Evolutionary conservation across 2,888 invertebrate genomes (phyloP), one percentile per base, ranked within the genome.

Genomic region (Dromius quadrimaculatus): DNA sequence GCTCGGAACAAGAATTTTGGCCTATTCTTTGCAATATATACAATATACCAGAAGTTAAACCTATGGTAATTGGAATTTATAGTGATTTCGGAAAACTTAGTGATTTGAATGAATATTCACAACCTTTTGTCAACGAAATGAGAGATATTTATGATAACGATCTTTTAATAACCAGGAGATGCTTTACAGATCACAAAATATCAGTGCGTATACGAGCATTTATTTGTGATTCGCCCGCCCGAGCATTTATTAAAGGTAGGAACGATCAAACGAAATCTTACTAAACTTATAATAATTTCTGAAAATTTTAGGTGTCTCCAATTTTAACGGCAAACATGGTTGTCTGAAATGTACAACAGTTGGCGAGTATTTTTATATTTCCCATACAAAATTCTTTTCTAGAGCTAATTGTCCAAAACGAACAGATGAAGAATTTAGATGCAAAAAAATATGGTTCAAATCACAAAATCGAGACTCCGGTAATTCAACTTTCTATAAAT

Each of bases 161-260:
- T 23, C 32, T 72, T 38, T 17, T 57, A 13, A 71, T 54, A 15
- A 32, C 8, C 32, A 57, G 59, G 28, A 22, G 34, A 13, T 11
- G 41, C 36, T 23, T 19, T 34, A 19, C n/a, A 32, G 9, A 28
- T 5, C 34, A 32, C 32, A 64, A 45, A 47, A 54, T 74, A 41
- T n/a, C 28, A 23, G 38, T 74, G 13, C 65, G 65, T 59, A 43
- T 75, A 11, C 36, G 72, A 72, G 71, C 71, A 23, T 73, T 74
- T 57, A 69, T 74, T 28, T 73, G 71, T 50, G 74, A 74, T 41
- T 73, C 74, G 8, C 72, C 72, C 8, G 74, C 74, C n/a, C 71
- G 74, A 57, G 72, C 71, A n/a, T 74, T 74, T 71, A 72, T 74
- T 20, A 74, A 74, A 74, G 74, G 74, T 74, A 74, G 15, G 28